Evolutionary conservation across 2,797 vertebrate genomes (phyloP).

Genomic region (Sphaeramia orbicularis): DNA sequence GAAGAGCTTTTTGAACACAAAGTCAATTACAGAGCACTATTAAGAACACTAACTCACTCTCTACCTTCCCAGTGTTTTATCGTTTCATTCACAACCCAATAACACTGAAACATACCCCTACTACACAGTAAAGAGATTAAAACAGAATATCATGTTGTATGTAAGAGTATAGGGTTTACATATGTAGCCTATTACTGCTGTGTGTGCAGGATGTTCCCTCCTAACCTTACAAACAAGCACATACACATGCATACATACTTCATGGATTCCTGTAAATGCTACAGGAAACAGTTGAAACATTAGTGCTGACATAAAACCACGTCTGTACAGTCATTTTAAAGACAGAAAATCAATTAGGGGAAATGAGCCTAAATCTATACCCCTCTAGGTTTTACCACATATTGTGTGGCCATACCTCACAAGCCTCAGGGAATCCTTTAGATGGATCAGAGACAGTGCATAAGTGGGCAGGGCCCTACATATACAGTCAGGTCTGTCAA

Average conservation of each 20-base stretch:
- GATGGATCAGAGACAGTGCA: constrained; percentile 49
- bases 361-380: constrained; percentile 78
- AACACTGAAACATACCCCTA: constrained; percentile 25
- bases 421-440: constrained; percentile 44
- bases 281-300: constrained; percentile 79
- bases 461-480: constrained; percentile 26
- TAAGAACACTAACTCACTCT: constrained; percentile 46
- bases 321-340: constrained; percentile 66
- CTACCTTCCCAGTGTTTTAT: constrained; percentile 29
- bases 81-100: constrained; percentile 44
- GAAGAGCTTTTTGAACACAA: constrained; percentile 60
- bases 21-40: constrained; percentile 63
- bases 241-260: constrained; percentile 17
- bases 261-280: constrained; percentile 72
- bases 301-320: constrained; percentile 75
- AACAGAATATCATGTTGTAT: no score
- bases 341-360: constrained; percentile 79
- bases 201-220: constrained; percentile 6
- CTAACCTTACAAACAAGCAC: not conserved
- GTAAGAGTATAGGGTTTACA: no score
- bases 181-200: not conserved
- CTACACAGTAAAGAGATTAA: not conserved
- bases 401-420: constrained; percentile 51
- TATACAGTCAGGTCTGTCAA: constrained; percentile 53
- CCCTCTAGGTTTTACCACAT: constrained; percentile 62